These are phyloP conservation scores for Neodontobutis hainanensis DNA, from an alignment of 2,113 vertebrate genomes.

Conservation along the genomic window DNA sequence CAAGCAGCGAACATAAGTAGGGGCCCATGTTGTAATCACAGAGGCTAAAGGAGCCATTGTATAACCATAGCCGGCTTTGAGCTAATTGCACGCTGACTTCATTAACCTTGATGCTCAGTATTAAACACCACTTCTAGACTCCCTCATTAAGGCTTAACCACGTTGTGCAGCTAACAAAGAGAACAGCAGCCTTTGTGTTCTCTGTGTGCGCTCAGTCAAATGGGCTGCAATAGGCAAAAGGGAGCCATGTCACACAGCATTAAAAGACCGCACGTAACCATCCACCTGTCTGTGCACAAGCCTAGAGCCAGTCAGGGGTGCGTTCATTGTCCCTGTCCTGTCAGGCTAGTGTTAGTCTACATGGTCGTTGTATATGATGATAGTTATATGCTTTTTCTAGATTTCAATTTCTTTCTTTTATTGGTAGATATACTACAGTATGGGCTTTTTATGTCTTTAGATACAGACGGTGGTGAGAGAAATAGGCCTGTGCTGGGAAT, in stretches of 20 bases:
- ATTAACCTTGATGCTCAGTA: constrained; percentile 66
- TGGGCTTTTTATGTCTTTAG: too few relatives aligned
- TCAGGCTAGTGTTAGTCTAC: constrained; percentile 32
- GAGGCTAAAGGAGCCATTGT: constrained; percentile 22
- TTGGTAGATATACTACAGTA: too few relatives aligned
- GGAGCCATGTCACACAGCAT: constrained; percentile 34
- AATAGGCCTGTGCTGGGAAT: too few relatives aligned
- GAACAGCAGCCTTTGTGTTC: constrained; percentile 4
- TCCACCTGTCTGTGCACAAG: constrained; percentile 54
- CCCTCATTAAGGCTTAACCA: constrained; percentile 32
- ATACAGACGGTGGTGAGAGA: too few relatives aligned
- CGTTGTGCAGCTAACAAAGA: constrained; percentile 4
- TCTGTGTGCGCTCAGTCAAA: constrained; percentile 30
- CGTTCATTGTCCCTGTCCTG: constrained; percentile 63
- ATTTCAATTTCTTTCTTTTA: too few relatives aligned
- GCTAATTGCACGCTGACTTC: constrained; percentile 65
- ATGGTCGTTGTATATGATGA: too few relatives aligned
- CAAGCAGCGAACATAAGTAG: constrained; percentile 7
- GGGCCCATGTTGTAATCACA: constrained; percentile 40
- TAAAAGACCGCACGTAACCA: constrained; percentile 31
- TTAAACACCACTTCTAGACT: constrained; percentile 35
- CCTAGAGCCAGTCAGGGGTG: constrained; percentile 58
- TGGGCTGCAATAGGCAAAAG: constrained; percentile 23
- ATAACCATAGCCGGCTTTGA: constrained; percentile 51
- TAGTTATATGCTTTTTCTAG: too few relatives aligned